A percentile compares a stretch with the other conserved stretches of the same genome.
phyloP scores from a whole-genome alignment of 2,113 vertebrate genomes.

The Coptodon rendalli region DNA sequence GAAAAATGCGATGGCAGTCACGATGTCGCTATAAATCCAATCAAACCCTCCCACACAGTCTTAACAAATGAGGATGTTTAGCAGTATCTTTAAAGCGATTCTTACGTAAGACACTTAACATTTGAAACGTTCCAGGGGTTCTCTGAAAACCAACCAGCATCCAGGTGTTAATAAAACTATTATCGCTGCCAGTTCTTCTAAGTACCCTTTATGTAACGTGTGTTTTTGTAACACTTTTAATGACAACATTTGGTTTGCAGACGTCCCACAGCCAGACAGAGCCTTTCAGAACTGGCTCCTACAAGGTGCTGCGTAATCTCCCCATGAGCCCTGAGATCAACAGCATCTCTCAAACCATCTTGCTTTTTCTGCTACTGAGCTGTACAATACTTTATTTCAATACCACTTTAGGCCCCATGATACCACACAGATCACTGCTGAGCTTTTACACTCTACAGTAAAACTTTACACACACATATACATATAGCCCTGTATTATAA shows the following conservation, averaged over 20 bases:
- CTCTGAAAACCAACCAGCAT: not conserved
- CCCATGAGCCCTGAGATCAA: not conserved
- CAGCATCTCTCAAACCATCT: constrained; percentile 7
- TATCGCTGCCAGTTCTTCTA: not conserved
- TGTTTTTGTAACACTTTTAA: not conserved
- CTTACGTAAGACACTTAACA: not conserved
- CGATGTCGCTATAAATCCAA: not conserved
- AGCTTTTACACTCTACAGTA: not conserved
- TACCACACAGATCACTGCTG: not conserved
- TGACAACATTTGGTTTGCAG: not conserved
- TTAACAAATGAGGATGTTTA: not conserved
- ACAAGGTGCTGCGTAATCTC: not conserved
- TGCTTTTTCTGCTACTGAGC: not conserved
- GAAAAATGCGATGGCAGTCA: not conserved
- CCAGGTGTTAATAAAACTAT: not conserved
- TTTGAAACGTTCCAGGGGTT: not conserved
- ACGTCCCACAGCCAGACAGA: not conserved
- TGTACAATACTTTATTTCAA: not conserved
- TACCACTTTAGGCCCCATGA: not conserved
- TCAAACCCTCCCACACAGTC: not conserved
- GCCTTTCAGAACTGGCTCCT: not conserved
- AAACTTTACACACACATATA: not conserved
- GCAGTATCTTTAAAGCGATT: not conserved
- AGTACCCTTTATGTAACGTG: not conserved
- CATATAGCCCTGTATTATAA: not conserved